Conservation (phyloP, 2,888 invertebrate species). For the Meiosimyza platycephala region DNA sequence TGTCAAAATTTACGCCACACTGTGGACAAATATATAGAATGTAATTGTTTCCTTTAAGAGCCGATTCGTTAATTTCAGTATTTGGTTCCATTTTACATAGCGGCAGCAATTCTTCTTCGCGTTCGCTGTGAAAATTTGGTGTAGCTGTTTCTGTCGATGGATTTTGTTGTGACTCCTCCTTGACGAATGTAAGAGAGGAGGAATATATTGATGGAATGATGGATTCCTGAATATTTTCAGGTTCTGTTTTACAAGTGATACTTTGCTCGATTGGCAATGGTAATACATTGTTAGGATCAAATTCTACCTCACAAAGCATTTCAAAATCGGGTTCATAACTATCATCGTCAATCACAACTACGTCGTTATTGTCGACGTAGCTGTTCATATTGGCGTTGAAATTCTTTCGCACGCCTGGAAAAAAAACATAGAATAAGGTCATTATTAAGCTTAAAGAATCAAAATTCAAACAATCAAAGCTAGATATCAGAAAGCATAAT, state of each 20-base stretch:
- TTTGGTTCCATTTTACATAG: slow-evolving; percentile 36
- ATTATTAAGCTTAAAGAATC: not conserved
- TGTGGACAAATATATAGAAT: slow-evolving; percentile 40
- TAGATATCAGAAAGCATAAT: too few species aligned
- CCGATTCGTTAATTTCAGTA: slow-evolving; percentile 19
- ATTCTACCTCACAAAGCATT: slow-evolving; percentile 38
- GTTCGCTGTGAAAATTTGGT: slow-evolving; percentile 31
- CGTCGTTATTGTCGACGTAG: not conserved
- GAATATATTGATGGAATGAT: not conserved
- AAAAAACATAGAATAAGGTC: not conserved
- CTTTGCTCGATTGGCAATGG: slow-evolving; percentile 39
- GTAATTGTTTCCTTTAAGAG: slow-evolving; percentile 28
- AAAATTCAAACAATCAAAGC: too few species aligned
- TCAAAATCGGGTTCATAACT: slow-evolving; percentile 35
- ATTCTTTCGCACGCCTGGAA: not conserved
- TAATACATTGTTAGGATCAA: slow-evolving; percentile 25
- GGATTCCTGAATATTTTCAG: slow-evolving; percentile 9
- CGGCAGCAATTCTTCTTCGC: slow-evolving; percentile 37
- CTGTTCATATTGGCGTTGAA: not conserved
- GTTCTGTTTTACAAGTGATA: slow-evolving; percentile 33
- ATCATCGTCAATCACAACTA: slow-evolving; percentile 33
- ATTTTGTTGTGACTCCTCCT: slow-evolving; percentile 8
- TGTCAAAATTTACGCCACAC: slow-evolving; percentile 32
- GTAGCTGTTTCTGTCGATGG: not conserved
- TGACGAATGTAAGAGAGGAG: not conserved